Percentiles rank a stretch among this genome's conserved stretches.
phyloP scores from a whole-genome alignment of 2,113 vertebrate genomes.

The Ceyx melanurus region DNA sequence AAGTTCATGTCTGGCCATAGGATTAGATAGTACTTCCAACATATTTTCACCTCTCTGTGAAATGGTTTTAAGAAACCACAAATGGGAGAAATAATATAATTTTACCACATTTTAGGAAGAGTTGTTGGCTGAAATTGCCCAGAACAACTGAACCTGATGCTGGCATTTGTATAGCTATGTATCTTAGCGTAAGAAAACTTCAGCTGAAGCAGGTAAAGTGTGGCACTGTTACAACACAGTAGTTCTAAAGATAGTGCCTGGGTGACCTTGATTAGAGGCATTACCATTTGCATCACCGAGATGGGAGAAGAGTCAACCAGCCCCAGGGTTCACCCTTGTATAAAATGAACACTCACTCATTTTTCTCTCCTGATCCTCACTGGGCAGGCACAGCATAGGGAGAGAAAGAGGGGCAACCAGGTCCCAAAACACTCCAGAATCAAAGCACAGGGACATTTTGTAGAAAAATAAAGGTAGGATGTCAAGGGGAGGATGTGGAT shows the following conservation, averaged over 20 bases:
- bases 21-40: background rate
- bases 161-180: background rate
- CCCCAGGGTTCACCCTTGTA: background rate
- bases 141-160: background rate
- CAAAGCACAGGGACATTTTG: background rate
- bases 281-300: rapidly evolving
- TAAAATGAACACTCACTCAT: rapidly evolving
- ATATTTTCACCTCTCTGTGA: background rate
- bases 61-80: background rate
- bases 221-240: background rate
- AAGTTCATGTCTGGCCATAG: background rate
- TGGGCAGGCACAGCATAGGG: rapidly evolving
- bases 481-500: background rate
- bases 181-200: background rate
- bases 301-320: background rate
- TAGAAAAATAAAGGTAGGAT: rapidly evolving
- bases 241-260: background rate
- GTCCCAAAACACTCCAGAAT: background rate
- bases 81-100: background rate
- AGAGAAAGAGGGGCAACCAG: background rate
- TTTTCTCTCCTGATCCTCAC: rapidly evolving
- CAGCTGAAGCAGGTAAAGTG: background rate
- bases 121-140: background rate
- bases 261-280: background rate
- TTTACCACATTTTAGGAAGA: background rate